These are phyloP conservation scores for Lithophane ornitopus DNA, from an alignment of 2,888 invertebrate species.

Conservation along the genomic window DNA sequence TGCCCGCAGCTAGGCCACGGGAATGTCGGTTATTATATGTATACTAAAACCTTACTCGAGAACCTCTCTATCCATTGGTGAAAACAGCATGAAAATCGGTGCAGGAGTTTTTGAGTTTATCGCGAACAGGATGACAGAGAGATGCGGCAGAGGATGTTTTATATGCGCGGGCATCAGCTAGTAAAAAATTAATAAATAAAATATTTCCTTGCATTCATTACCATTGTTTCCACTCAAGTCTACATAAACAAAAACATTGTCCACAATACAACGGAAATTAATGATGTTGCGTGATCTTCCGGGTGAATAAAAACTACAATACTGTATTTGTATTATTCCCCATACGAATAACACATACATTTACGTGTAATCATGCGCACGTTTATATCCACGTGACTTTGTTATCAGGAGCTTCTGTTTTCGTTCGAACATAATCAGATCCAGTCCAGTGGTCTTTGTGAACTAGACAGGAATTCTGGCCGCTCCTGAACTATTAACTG, in stretches of 20 bases:
- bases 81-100: too few relatives aligned
- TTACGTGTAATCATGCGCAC: conserved; percentile 21
- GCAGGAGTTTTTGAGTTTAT: too few relatives aligned
- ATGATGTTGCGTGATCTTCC: conserved; percentile 51
- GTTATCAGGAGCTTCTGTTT: conserved; percentile 18
- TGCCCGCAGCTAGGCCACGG: too few relatives aligned
- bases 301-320: conserved; percentile 43
- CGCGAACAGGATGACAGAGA: too few relatives aligned
- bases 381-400: conserved; percentile 31
- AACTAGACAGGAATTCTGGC: not conserved
- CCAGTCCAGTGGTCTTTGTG: not conserved
- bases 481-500: not conserved
- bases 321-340: conserved; percentile 50
- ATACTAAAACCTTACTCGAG: too few relatives aligned
- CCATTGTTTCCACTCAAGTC: too few relatives aligned
- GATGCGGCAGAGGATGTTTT: too few relatives aligned
- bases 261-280: conserved; percentile 32
- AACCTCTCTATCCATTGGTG: too few relatives aligned
- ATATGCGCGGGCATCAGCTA: too few relatives aligned
- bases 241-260: conserved; percentile 9
- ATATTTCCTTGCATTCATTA: too few relatives aligned
- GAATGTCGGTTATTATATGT: too few relatives aligned
- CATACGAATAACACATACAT: conserved; percentile 32
- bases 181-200: too few relatives aligned
- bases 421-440: not conserved